Percentiles rank a stretch among this genome's conserved stretches.
These are phyloP conservation scores for Horisme vitalbata DNA, from an alignment of 2,888 invertebrate species.

Conservation along the genomic window DNA sequence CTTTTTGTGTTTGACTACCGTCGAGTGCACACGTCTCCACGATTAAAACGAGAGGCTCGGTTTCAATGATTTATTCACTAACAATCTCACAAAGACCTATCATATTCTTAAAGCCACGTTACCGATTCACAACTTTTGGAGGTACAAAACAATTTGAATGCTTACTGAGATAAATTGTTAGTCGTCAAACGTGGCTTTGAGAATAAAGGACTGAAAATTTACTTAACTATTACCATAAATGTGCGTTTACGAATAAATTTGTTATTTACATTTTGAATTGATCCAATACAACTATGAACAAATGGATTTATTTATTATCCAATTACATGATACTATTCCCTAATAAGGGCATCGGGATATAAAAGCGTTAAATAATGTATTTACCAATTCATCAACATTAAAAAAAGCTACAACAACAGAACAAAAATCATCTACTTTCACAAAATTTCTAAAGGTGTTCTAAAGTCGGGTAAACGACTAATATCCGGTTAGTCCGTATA, in stretches of 20 bases:
- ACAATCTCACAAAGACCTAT: conserved; percentile 55
- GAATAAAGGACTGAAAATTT: conserved; percentile 41
- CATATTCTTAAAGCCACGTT: conserved; percentile 48
- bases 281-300: conserved; percentile 53
- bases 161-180: conserved; percentile 26
- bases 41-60: conserved; percentile 49
- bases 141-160: conserved; percentile 17
- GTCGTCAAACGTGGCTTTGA: conserved; percentile 38
- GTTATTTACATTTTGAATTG: conserved; percentile 62
- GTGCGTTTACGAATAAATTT: conserved; percentile 66
- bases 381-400: conserved; percentile 51
- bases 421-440: conserved; percentile 55
- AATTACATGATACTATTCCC: conserved; percentile 42
- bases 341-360: conserved; percentile 53
- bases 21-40: conserved; percentile 32
- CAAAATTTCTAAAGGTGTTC: conserved; percentile 59
- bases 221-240: conserved; percentile 57
- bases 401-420: conserved; percentile 62
- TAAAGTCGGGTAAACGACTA: conserved; percentile 64
- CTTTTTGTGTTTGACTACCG: conserved; percentile 39
- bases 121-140: conserved; percentile 16
- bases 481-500: conserved; percentile 70
- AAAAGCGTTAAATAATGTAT: conserved; percentile 59
- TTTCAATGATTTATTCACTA: conserved; percentile 56
- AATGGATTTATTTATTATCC: conserved; percentile 29